Percentiles rank a stretch among this genome's conserved stretches.
These are phyloP conservation scores for Exephanes ischioxanthus DNA, from an alignment of 2,888 invertebrate species.

Conservation along the genomic window DNA sequence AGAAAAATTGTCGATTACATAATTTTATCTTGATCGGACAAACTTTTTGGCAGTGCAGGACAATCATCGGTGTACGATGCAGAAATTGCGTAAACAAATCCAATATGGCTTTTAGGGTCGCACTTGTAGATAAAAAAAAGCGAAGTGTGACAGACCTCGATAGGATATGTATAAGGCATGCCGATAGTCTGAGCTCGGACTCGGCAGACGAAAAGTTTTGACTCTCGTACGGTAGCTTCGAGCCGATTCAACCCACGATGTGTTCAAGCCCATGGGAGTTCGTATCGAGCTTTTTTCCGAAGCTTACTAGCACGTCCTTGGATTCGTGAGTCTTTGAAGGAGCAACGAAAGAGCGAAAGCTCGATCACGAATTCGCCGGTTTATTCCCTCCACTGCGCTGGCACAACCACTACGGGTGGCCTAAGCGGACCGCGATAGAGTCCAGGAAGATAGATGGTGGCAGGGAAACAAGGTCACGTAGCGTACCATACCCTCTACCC, in stretches of 20 bases:
- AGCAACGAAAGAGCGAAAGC: constrained; percentile 9
- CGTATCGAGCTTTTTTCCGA: constrained; percentile 19
- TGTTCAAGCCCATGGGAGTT: background rate
- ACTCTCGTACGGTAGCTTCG: constrained; percentile 2
- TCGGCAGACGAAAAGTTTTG: constrained; percentile 12
- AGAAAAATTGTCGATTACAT: constrained; percentile 1
- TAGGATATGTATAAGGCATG: background rate
- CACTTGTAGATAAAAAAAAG: constrained; percentile 5
- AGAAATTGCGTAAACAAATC: constrained; percentile 1
- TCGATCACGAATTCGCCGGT: constrained; percentile 49
- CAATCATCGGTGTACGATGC: background rate
- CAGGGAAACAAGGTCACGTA: constrained; percentile 71
- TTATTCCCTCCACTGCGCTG: constrained; percentile 35
- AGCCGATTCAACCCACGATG: constrained; percentile 34
- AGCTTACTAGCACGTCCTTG: constrained; percentile 31
- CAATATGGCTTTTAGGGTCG: constrained; percentile 28
- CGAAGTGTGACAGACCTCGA: constrained; percentile 56
- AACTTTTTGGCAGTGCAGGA: background rate
- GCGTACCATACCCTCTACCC: constrained; percentile 50
- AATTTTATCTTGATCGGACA: background rate
- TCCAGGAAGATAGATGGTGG: constrained; percentile 70
- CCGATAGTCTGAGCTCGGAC: background rate
- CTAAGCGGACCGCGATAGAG: constrained; percentile 65
- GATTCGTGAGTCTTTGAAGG: constrained; percentile 43
- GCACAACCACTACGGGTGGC: constrained; percentile 59